Conservation (phyloP, 1,140 invertebrate genomes). For the Belonocnema kinseyi region DNA sequence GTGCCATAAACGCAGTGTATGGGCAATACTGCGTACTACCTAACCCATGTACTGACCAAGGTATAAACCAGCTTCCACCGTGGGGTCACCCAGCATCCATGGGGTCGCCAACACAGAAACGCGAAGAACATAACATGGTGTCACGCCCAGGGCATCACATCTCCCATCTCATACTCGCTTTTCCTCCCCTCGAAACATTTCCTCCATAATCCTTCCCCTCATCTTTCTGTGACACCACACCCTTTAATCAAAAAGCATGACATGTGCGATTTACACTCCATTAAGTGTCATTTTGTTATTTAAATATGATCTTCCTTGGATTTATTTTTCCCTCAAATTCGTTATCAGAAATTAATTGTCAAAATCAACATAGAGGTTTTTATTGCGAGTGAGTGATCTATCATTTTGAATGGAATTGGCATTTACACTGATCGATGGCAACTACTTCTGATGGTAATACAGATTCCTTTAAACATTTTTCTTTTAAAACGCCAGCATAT, state of each 20-base stretch:
- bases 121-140: constrained; percentile 70
- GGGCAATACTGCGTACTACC: constrained; percentile 71
- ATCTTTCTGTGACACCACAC: constrained; percentile 44
- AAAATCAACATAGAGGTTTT: no score
- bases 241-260: constrained; percentile 37
- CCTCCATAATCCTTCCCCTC: constrained; percentile 54
- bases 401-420: no score
- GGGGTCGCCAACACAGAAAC: constrained; percentile 56
- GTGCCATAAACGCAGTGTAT: constrained; percentile 74
- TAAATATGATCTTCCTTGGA: neutral
- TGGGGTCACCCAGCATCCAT: constrained; percentile 50
- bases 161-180: constrained; percentile 68
- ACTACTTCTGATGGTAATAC: no score
- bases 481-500: no score
- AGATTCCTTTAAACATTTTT: no score
- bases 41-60: constrained; percentile 61
- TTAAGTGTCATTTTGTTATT: constrained; percentile 35
- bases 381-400: no score
- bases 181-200: constrained; percentile 48
- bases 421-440: no score
- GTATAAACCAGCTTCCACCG: constrained; percentile 60
- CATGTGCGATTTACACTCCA: constrained; percentile 44
- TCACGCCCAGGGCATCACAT: constrained; percentile 75
- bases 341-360: no score
- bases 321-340: no score